Evolutionary conservation across 1,140 invertebrate species (phyloP).

Genomic region (Drosophila littoralis): DNA sequence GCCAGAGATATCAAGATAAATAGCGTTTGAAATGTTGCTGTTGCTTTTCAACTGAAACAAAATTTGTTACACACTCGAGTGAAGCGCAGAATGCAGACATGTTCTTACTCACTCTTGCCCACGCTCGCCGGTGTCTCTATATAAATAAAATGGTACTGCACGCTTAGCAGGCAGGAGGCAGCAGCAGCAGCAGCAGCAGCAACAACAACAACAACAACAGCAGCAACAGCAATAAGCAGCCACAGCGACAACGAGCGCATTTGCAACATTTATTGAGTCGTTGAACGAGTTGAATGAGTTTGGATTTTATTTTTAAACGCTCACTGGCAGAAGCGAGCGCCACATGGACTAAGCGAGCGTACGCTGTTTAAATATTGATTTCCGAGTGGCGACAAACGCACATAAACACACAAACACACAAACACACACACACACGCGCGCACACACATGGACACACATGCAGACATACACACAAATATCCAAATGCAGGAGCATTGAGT

Average conservation of each 20-base stretch:
- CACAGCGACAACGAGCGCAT: slow-evolving; percentile 65
- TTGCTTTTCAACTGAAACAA: slow-evolving; percentile 55
- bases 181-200: background rate
- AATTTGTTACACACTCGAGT: slow-evolving; percentile 63
- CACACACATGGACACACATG: slow-evolving; percentile 7
- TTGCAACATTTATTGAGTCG: slow-evolving; percentile 82
- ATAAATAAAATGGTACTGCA: slow-evolving; percentile 68
- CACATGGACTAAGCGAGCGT: slow-evolving; percentile 66
- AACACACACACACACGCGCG: slow-evolving; percentile 1
- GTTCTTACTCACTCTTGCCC: background rate
- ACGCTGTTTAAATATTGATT: slow-evolving; percentile 78
- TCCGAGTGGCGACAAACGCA: slow-evolving; percentile 60
- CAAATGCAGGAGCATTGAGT: slow-evolving; percentile 6
- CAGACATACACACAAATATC: slow-evolving; percentile 4
- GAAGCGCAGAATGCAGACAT: slow-evolving; percentile 42
- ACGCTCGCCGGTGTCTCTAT: slow-evolving; percentile 28
- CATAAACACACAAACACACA: slow-evolving; percentile 14
- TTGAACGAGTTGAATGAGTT: slow-evolving; percentile 82
- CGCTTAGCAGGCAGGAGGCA: background rate
- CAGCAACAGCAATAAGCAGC: slow-evolving; percentile 42
- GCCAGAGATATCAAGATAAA: slow-evolving; percentile 73
- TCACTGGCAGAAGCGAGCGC: slow-evolving; percentile 40
- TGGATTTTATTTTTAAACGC: slow-evolving; percentile 79
- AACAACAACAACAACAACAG: slow-evolving; percentile 34
- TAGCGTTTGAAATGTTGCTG: slow-evolving; percentile 72